Base-by-base conservation (phyloP, 1,140 invertebrate species). In the Drosophila repletoides region DNA sequence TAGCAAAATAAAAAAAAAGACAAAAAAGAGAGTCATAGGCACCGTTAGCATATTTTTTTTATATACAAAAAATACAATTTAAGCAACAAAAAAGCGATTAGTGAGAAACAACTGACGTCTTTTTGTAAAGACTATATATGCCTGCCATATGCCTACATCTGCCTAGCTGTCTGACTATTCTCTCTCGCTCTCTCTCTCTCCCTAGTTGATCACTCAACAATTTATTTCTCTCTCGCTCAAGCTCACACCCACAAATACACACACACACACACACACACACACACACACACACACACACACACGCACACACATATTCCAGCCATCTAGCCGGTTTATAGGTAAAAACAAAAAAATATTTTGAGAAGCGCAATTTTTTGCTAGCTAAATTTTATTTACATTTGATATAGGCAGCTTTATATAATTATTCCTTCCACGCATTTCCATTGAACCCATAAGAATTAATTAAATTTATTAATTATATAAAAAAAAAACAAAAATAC, bases 91-190 rank as follows among this genome's bases (percentile, higher is more conserved):
- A 36, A 24, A 70, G 14, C 3, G 3, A 74, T 71, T 81, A 80
- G 61, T 75, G 65, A 70, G 59, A 77, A 86, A 80, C 67, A 86
- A 84, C 77, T 79, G 80, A 84, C 69, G 80, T 86, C 80, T 84
- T 75, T 86, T 75, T 86, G 55, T 72, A 75, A 86, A 86, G 80
- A 84, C 80, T 86, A 84, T 84, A 84, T 76, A 84, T 84, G 80
- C 80, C 80, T 84, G 80, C 80, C 80, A 84, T 84, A 84, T 84
- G 80, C 80, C 80, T 84, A 86, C 76, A 84, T 84, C 81, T 84
- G 80, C 80, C 80, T 86, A 84, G 79, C 79, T 86, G 74, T 86
- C 79, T 79, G 66, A 86, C 76, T 81, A 75, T 66, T 81, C 76
- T 28, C 45, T 52, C 56, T 60, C 31, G 34, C 51, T 64, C n/a